Conservation (phyloP, 1,140 invertebrate species). For the Bombus sylvicola region DNA sequence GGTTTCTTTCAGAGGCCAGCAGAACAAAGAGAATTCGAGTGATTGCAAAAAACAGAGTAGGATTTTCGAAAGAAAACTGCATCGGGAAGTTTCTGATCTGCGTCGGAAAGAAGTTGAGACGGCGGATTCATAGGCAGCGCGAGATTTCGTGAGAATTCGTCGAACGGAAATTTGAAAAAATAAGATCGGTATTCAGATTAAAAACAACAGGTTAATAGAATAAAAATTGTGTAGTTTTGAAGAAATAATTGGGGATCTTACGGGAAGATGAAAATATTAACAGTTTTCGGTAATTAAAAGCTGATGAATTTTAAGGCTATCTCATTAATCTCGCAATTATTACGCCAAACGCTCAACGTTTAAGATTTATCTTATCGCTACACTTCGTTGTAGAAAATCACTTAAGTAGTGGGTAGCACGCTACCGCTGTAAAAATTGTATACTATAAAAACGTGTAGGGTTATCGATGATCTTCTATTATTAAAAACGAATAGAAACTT, state of each 20-base stretch:
- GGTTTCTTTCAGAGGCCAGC: not conserved
- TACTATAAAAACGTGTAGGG: not conserved
- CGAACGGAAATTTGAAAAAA: not conserved
- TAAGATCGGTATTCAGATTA: not conserved
- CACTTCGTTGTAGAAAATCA: not conserved
- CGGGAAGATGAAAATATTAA: not conserved
- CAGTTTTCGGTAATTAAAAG: not conserved
- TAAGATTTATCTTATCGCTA: not conserved
- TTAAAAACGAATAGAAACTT: not conserved
- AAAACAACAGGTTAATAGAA: not conserved
- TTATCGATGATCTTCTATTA: not conserved
- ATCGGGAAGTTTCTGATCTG: not conserved
- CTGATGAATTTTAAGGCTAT: not conserved
- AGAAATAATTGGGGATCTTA: not conserved
- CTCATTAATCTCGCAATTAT: not conserved
- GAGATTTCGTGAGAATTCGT: not conserved
- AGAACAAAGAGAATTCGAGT: conserved; percentile 13
- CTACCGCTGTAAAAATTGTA: not conserved
- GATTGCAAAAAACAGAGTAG: not conserved
- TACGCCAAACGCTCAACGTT: not conserved
- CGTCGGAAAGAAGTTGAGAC: not conserved
- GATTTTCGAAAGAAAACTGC: not conserved
- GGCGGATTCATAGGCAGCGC: not conserved
- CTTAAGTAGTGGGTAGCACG: not conserved
- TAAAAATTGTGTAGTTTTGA: not conserved